Conservation (phyloP, 2,113 vertebrate species). For the Alligator sinensis region DNA sequence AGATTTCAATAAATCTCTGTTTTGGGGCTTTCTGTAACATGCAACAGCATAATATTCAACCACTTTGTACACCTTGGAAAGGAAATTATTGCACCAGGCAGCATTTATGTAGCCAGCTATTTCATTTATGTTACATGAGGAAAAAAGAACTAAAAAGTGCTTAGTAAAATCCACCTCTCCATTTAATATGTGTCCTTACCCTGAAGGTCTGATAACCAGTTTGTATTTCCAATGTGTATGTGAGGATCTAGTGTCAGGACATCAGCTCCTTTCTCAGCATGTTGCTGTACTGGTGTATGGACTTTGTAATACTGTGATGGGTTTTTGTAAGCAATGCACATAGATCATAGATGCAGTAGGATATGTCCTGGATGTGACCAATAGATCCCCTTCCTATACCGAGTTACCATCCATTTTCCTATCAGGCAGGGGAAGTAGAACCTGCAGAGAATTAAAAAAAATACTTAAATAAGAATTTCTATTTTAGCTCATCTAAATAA, state of each 20-base stretch:
- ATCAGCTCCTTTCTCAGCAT: background rate
- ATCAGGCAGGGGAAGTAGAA: background rate
- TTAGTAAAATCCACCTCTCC: background rate
- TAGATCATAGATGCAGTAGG: background rate
- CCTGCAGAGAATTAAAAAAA: background rate
- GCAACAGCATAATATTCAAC: background rate
- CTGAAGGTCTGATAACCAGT: background rate
- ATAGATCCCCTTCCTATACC: background rate
- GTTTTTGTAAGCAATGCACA: background rate
- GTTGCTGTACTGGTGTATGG: background rate
- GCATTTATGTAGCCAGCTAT: background rate
- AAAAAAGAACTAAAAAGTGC: background rate
- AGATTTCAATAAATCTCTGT: conserved; percentile 42
- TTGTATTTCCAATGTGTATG: background rate
- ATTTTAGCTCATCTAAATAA: conserved; percentile 33
- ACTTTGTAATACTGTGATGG: background rate
- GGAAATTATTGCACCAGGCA: background rate
- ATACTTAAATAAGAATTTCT: conserved; percentile 18
- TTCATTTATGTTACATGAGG: background rate
- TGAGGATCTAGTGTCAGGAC: background rate
- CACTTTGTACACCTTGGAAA: background rate
- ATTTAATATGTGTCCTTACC: background rate
- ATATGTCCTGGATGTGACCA: background rate
- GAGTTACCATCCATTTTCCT: background rate
- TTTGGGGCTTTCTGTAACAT: background rate